Base-by-base conservation (phyloP, 2,113 vertebrate species). In the Ariopsis seemanni region DNA sequence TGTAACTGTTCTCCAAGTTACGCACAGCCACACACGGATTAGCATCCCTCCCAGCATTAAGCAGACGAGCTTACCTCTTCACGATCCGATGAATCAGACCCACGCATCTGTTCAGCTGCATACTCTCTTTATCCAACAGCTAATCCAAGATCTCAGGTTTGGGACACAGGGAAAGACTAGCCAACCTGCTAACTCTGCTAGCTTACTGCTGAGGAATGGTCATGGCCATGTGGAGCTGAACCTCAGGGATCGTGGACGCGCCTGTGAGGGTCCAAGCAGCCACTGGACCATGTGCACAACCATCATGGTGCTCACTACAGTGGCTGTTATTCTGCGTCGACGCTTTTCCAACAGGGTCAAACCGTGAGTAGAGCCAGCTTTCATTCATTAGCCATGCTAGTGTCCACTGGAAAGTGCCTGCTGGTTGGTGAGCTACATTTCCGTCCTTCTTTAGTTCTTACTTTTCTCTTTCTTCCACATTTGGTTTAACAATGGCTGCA, bases 211-310 rank as follows among this genome's bases (percentile, higher is more conserved):
- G 52, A 55, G 75, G 75, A 55, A 42, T 10, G 34, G 57, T 48
- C 9, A 62, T 82, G 79, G 57, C 4, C 0, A 17, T 17, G 65
- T 14, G 53, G 6, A 57, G 83, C 65, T 71, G 53, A 72, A 20
- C 7, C 4, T 5, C 14, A 52, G 18, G 20, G 30, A 48, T 34
- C 12, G 27, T 22, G 57, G 53, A 42, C 6, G 18, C 82, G 84
- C 55, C 60, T 48, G 81, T 50, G 15, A 42, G 50, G 85, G 65
- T 52, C 52, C 55, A 85, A 71, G 60, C 65, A 12, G 77, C 83
- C 52, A 27, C n/a, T 6, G 30, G 88, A 92, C 85, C 89, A 95
- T 94, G 94, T 95, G 94, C 90, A 95, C 94, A 75, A 95, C 95
- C 9, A 91, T 95, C 83, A 94, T 95, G 94, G 62, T 95, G 83